phyloP scores from a whole-genome alignment of 2,113 vertebrate genomes.

The Equus quagga region DNA sequence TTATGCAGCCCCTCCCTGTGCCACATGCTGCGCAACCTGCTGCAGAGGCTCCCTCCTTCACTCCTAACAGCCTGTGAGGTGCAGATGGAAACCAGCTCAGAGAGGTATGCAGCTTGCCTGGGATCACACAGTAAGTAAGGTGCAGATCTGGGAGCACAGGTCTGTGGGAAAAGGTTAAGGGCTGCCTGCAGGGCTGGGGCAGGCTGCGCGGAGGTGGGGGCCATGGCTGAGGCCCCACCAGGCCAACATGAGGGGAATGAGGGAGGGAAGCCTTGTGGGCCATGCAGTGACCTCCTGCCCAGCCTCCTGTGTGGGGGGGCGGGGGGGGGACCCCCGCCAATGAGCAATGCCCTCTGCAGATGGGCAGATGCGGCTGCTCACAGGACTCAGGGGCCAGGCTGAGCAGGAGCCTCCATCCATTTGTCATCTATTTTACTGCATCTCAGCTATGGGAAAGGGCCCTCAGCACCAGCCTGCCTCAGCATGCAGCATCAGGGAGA shows the following conservation, averaged over 20 bases:
- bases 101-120: background rate
- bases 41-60: background rate
- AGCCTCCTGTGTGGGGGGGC: background rate
- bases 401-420: background rate
- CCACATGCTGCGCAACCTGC: accelerated
- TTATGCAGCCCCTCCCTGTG: background rate
- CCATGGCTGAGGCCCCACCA: too few relatives aligned
- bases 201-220: background rate
- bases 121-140: background rate
- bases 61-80: background rate
- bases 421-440: background rate
- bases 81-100: background rate
- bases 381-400: background rate
- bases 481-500: background rate
- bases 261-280: accelerated
- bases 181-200: background rate
- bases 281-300: background rate
- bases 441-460: background rate
- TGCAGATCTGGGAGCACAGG: background rate
- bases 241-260: background rate
- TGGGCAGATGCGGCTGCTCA: background rate
- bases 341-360: background rate
- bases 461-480: background rate
- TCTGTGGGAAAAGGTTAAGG: background rate
- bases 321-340: background rate